A percentile compares a stretch with the other conserved stretches of the same genome.
Evolutionary conservation across 2,888 invertebrate species (phyloP).

Genomic region (Macrosiphum euphorbiae): DNA sequence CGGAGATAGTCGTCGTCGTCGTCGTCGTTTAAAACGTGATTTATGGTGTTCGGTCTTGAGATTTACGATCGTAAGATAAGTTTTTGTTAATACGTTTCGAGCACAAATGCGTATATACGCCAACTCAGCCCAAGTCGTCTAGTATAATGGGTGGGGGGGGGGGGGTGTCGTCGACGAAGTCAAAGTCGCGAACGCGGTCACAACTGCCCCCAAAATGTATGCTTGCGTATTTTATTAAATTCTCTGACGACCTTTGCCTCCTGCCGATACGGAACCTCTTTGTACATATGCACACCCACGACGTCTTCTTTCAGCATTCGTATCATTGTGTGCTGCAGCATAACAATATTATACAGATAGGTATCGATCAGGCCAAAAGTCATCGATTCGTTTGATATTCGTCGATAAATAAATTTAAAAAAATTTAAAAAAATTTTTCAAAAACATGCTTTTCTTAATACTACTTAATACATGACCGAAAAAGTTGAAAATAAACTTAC

Average conservation of each 20-base stretch:
- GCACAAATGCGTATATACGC: background rate
- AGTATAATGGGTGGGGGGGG: background rate
- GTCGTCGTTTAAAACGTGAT: conserved; percentile 3
- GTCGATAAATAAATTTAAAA: background rate
- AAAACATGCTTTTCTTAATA: no score
- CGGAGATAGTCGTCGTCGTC: background rate
- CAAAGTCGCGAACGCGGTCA: background rate
- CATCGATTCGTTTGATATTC: background rate
- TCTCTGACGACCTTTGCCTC: background rate
- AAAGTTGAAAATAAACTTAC: no score
- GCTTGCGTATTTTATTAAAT: background rate
- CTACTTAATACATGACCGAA: no score
- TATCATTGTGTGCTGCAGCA: background rate
- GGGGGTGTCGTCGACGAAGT: background rate
- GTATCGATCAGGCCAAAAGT: background rate
- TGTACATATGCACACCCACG: background rate
- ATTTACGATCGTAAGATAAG: conserved; percentile 28
- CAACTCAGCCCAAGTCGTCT: background rate
- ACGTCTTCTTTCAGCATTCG: background rate
- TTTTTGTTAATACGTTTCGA: conserved; percentile 36
- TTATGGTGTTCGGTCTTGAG: background rate
- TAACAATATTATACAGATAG: no score
- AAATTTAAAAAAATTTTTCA: no score
- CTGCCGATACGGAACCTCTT: background rate
- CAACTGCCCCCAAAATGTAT: background rate